phyloP scores from a whole-genome alignment of 1,140 invertebrate species.

The Periplaneta americana region DNA sequence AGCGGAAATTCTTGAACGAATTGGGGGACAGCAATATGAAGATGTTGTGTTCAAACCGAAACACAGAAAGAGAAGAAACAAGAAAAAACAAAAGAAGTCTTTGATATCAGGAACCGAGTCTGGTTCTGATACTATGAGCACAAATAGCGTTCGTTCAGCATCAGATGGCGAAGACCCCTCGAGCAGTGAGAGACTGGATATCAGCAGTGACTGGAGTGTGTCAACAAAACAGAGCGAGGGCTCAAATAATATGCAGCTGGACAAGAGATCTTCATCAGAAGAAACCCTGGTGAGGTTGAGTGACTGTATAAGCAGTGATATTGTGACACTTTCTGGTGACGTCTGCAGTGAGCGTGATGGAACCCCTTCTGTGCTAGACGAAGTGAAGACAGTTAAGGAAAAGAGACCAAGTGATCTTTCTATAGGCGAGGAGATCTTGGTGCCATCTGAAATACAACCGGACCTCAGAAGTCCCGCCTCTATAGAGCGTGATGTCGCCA shows the following conservation, averaged over 20 bases:
- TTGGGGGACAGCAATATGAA: constrained; percentile 47
- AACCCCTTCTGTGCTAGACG: constrained; percentile 31
- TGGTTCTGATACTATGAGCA: constrained; percentile 25
- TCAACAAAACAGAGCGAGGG: neutral
- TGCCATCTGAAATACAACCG: constrained; percentile 18
- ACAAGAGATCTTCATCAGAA: constrained; percentile 9
- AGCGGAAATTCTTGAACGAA: constrained; percentile 35
- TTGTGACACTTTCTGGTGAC: constrained; percentile 9
- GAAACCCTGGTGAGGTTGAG: constrained; percentile 14
- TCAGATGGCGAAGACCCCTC: constrained; percentile 16
- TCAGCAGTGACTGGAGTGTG: constrained; percentile 14
- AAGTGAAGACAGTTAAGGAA: neutral
- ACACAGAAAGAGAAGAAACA: constrained; percentile 28
- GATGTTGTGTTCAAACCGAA: constrained; percentile 48
- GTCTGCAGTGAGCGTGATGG: constrained; percentile 21
- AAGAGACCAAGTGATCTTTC: neutral
- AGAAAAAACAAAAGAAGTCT: constrained; percentile 33
- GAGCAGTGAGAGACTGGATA: constrained; percentile 15
- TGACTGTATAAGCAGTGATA: constrained; percentile 22
- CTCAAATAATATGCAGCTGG: neutral
- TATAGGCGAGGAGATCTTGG: neutral
- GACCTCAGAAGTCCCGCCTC: constrained; percentile 43
- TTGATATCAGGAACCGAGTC: constrained; percentile 4
- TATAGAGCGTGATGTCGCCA: constrained; percentile 45
- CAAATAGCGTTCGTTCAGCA: constrained; percentile 12